These are phyloP conservation scores for Holothuria glaberrima DNA, from an alignment of 35 echinoderm and acorn worm genomes.

Conservation along the genomic window DNA sequence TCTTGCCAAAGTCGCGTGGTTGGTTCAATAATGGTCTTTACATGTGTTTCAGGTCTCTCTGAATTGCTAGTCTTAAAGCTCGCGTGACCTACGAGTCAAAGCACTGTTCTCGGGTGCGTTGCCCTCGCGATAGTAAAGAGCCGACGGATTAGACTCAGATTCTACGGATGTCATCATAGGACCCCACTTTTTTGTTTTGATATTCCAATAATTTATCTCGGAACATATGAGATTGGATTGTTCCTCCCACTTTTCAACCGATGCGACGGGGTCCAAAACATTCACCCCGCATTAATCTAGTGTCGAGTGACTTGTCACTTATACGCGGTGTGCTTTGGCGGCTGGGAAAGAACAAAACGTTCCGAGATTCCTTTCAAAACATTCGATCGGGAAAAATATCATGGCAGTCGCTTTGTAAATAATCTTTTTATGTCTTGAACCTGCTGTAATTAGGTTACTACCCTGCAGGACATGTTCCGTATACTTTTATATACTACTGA, in stretches of 20 bases:
- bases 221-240: too few species aligned
- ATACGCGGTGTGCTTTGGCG: too few species aligned
- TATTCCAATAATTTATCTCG: neutral
- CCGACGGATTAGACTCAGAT: neutral
- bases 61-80: neutral
- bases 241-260: too few species aligned
- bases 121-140: neutral
- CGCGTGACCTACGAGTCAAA: neutral
- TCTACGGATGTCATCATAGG: constrained; percentile 11
- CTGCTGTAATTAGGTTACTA: too few species aligned
- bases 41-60: neutral
- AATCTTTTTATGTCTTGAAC: too few species aligned
- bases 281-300: constrained; percentile 8
- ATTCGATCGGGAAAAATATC: too few species aligned
- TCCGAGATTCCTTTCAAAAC: too few species aligned
- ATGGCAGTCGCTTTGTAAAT: too few species aligned
- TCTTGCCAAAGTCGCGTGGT: too few species aligned
- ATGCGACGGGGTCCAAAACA: neutral
- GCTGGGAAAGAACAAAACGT: too few species aligned
- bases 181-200: constrained; percentile 26
- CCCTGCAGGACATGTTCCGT: too few species aligned
- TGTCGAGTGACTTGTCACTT: constrained; percentile 39
- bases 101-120: constrained; percentile 37
- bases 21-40: constrained; percentile 14
- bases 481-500: too few species aligned